Evolutionary conservation across 2,888 invertebrate genomes (phyloP).

Genomic region (Thymelicus sylvestris): DNA sequence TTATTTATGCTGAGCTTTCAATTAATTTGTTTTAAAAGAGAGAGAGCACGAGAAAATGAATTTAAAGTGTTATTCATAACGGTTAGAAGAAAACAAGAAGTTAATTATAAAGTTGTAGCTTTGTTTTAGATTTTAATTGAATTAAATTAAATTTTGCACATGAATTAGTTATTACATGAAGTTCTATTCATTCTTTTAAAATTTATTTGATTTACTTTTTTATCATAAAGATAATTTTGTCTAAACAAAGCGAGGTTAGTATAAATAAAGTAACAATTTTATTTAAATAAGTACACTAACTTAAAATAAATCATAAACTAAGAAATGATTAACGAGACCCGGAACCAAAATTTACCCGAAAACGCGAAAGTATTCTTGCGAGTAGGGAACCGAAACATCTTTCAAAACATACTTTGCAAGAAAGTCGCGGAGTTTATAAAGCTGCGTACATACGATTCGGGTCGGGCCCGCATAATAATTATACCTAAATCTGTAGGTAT

Average conservation of each 20-base stretch:
- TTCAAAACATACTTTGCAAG: background rate
- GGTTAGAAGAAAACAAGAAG: background rate
- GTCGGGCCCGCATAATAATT: constrained; percentile 61
- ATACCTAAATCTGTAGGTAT: constrained; percentile 50
- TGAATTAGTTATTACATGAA: too few relatives aligned
- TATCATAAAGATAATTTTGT: too few relatives aligned
- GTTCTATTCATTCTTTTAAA: too few relatives aligned
- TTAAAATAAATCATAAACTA: too few relatives aligned
- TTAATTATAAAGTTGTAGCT: too few relatives aligned
- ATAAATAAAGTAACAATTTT: too few relatives aligned
- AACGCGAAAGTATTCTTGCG: constrained; percentile 11
- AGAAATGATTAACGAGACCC: constrained; percentile 22
- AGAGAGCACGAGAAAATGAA: background rate
- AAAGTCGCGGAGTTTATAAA: constrained; percentile 21
- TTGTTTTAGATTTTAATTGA: too few relatives aligned
- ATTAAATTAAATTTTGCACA: too few relatives aligned
- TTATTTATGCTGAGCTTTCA: constrained; percentile 3
- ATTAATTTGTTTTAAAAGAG: constrained; percentile 1
- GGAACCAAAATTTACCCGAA: constrained; percentile 20
- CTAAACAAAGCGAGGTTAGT: too few relatives aligned
- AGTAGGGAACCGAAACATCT: constrained; percentile 21
- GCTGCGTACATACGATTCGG: constrained; percentile 13
- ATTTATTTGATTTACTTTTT: too few relatives aligned
- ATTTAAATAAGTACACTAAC: too few relatives aligned
- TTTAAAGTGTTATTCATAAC: constrained; percentile 4